Conservation (phyloP, 2,113 vertebrate species). For the Alosa alosa region DNA sequence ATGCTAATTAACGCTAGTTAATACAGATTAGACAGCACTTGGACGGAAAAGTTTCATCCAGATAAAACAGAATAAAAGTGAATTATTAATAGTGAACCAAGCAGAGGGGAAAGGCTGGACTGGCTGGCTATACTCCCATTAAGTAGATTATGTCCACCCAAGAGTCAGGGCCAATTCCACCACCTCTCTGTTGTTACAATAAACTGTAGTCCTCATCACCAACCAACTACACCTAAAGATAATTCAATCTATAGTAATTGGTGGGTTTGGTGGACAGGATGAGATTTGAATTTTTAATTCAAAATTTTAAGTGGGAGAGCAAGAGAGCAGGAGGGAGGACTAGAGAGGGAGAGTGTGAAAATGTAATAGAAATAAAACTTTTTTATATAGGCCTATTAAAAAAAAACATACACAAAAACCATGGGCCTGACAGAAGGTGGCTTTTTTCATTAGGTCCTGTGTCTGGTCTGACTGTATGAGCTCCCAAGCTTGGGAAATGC, state of each 20-base stretch:
- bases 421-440: background rate
- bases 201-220: background rate
- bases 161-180: background rate
- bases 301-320: background rate
- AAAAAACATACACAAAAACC: background rate
- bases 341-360: background rate
- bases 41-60: background rate
- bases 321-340: background rate
- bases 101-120: background rate
- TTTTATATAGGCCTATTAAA: background rate
- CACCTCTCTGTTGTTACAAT: background rate
- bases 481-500: background rate
- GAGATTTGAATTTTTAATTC: background rate
- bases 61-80: slow-evolving; percentile 1
- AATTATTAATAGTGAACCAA: slow-evolving; percentile 14
- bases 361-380: background rate
- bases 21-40: slow-evolving; percentile 53
- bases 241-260: background rate
- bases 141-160: background rate
- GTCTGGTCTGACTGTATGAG: background rate
- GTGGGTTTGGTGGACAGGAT: background rate
- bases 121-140: background rate
- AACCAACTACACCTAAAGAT: background rate
- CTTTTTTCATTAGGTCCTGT: slow-evolving; percentile 8
- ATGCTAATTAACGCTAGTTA: slow-evolving; percentile 87